These are phyloP conservation scores for Zaprionus kolodkinae DNA, from an alignment of 1,140 invertebrate species.

Conservation along the genomic window DNA sequence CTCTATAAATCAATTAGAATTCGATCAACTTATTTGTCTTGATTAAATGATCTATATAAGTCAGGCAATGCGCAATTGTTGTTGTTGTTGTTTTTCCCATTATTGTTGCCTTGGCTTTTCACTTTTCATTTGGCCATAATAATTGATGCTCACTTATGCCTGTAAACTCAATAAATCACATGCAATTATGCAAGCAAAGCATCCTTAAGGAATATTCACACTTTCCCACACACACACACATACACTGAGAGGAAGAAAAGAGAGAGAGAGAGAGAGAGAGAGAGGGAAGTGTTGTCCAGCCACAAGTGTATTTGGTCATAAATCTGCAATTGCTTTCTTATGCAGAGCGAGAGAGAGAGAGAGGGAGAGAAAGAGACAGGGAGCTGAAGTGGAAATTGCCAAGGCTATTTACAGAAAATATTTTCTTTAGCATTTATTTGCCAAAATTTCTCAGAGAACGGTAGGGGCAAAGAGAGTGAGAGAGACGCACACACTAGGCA, in stretches of 20 bases:
- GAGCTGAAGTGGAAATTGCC: not conserved
- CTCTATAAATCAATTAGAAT: constrained; percentile 12
- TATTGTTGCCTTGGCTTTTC: constrained; percentile 32
- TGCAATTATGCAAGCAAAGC: constrained; percentile 77
- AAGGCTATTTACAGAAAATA: constrained; percentile 75
- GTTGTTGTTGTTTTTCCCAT: not conserved
- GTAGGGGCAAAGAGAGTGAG: constrained; percentile 26
- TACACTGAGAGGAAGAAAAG: too few species aligned
- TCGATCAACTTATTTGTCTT: constrained; percentile 17
- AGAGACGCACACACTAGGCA: constrained; percentile 56
- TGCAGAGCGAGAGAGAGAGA: constrained; percentile 36
- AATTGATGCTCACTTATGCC: constrained; percentile 40
- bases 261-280: too few species aligned
- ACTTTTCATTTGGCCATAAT: constrained; percentile 49
- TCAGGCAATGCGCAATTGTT: not conserved
- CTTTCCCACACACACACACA: constrained; percentile 70
- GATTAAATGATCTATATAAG: constrained; percentile 1
- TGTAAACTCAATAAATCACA: constrained; percentile 77
- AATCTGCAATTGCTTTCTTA: constrained; percentile 79
- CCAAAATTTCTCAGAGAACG: constrained; percentile 1
- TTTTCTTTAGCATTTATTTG: constrained; percentile 76
- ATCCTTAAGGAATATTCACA: constrained; percentile 81
- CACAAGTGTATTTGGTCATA: constrained; percentile 75
- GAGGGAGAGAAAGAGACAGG: constrained; percentile 30
- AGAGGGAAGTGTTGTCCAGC: constrained; percentile 29